These are phyloP conservation scores for Drosophila anomelani DNA, from an alignment of 2,888 invertebrate species.

Conservation along the genomic window DNA sequence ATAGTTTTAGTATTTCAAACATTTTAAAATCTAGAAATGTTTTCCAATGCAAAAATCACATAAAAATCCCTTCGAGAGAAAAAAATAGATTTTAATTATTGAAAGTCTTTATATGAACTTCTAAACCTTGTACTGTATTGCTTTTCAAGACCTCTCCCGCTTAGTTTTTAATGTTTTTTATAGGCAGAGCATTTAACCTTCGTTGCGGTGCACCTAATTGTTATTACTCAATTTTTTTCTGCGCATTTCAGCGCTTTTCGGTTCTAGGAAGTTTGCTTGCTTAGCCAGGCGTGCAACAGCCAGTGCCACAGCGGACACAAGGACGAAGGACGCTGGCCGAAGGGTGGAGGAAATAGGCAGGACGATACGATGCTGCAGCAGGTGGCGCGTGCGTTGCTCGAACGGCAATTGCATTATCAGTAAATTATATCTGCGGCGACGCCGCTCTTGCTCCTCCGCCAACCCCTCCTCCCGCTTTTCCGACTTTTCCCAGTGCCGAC, in stretches of 20 bases:
- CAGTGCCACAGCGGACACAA: constrained; percentile 5
- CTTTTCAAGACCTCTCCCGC: background rate
- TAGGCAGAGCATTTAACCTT: constrained; percentile 27
- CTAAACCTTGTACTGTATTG: background rate
- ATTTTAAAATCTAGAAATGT: background rate
- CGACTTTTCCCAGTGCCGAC: constrained; percentile 29
- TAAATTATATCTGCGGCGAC: constrained; percentile 73
- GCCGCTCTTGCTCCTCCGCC: background rate
- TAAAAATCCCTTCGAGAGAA: background rate
- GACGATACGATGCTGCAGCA: constrained; percentile 36
- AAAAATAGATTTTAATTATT: background rate
- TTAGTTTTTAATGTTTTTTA: no score
- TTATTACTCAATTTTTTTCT: constrained; percentile 49
- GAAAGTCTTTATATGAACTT: background rate
- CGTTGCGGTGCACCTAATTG: constrained; percentile 28
- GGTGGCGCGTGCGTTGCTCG: constrained; percentile 41
- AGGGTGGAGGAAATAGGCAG: background rate
- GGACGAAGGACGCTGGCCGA: constrained; percentile 6
- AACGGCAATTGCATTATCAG: constrained; percentile 65
- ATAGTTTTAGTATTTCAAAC: background rate
- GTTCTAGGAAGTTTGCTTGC: constrained; percentile 46
- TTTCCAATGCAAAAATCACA: background rate
- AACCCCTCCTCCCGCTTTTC: constrained; percentile 13
- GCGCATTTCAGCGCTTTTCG: constrained; percentile 50
- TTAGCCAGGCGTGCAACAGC: constrained; percentile 40